These are phyloP conservation scores for Ophonus ardosiacus DNA, from an alignment of 2,888 invertebrate genomes.

Conservation along the genomic window DNA sequence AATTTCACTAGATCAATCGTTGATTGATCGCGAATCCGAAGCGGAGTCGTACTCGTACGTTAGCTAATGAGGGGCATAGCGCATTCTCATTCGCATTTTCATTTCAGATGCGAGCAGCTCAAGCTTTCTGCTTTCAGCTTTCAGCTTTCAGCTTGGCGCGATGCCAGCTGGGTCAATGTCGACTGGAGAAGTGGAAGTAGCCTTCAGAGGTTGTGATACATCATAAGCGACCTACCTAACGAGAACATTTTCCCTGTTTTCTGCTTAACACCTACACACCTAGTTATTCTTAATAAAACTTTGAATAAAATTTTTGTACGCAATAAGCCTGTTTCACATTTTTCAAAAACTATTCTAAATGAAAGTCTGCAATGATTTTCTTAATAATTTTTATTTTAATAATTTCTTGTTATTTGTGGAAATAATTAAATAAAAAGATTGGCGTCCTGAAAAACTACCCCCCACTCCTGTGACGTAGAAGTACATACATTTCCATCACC, in stretches of 20 bases:
- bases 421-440: too few species aligned
- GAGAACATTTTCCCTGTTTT: too few species aligned
- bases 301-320: too few species aligned
- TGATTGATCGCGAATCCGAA: constrained; percentile 29
- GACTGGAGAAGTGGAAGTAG: neutral
- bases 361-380: too few species aligned
- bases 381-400: too few species aligned
- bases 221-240: neutral
- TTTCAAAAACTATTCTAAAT: too few species aligned
- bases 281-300: neutral
- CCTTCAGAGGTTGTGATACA: neutral
- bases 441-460: too few species aligned
- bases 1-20: constrained; percentile 19
- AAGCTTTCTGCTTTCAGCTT: neutral
- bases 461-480: too few species aligned
- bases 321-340: too few species aligned
- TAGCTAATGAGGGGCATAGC: neutral
- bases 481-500: too few species aligned
- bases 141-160: neutral
- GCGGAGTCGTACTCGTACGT: neutral
- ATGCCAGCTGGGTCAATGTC: constrained; percentile 43
- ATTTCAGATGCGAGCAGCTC: neutral
- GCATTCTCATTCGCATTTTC: constrained; percentile 3
- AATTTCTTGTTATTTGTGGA: too few species aligned
- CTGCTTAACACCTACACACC: neutral